Evolutionary conservation across 2,888 invertebrate genomes (phyloP).

Genomic region (Drosophila kokeensis): DNA sequence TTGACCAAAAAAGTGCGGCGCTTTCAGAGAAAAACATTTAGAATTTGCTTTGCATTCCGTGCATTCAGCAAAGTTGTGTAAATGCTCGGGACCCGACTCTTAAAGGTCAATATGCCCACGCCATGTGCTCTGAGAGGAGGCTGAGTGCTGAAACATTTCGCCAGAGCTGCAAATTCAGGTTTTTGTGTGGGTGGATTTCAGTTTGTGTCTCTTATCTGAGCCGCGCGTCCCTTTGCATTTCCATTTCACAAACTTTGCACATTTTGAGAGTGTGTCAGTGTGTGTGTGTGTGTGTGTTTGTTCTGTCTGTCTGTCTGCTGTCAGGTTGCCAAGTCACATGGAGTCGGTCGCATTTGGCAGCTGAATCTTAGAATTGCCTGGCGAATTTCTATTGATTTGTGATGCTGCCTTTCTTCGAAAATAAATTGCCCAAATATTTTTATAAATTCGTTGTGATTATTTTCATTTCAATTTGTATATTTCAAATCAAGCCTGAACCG

Average conservation of each 20-base stretch:
- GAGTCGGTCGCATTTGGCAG: slow-evolving; percentile 15
- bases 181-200: not conserved
- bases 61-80: not conserved
- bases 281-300: not conserved
- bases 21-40: not conserved
- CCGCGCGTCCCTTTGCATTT: slow-evolving; percentile 18
- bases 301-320: slow-evolving; percentile 6
- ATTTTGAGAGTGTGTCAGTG: slow-evolving; percentile 1
- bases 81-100: slow-evolving; percentile 2
- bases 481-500: slow-evolving; percentile 10
- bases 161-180: slow-evolving; percentile 20
- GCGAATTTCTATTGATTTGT: slow-evolving; percentile 22
- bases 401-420: slow-evolving; percentile 16
- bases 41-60: slow-evolving; percentile 11
- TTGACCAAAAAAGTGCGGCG: not conserved
- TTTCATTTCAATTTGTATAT: slow-evolving; percentile 11
- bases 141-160: slow-evolving; percentile 20
- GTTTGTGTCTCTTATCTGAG: slow-evolving; percentile 9
- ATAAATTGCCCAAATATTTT: slow-evolving; percentile 19
- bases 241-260: slow-evolving; percentile 32
- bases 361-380: slow-evolving; percentile 13
- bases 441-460: slow-evolving; percentile 14
- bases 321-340: slow-evolving; percentile 23
- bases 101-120: slow-evolving; percentile 40
- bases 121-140: not conserved